Evolutionary conservation across 2,888 invertebrate species (phyloP).

Genomic region (Torymus texanus): DNA sequence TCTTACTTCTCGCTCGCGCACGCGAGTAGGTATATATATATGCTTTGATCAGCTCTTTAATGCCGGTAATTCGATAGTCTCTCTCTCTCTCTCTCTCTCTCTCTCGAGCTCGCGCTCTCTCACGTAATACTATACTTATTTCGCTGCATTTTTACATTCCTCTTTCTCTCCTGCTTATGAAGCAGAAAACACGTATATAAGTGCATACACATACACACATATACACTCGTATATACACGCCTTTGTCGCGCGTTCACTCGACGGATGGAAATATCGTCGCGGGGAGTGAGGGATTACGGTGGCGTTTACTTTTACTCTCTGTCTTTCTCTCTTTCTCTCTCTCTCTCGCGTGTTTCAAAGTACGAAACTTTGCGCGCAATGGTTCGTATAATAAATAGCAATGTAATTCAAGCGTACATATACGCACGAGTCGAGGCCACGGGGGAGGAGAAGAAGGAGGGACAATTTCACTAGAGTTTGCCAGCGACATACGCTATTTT

Average conservation of each 20-base stretch:
- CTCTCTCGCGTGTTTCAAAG: neutral
- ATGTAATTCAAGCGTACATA: constrained; percentile 10
- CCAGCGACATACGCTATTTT: too few species aligned
- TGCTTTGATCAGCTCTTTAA: constrained; percentile 22
- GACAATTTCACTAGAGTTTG: neutral
- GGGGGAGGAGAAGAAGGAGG: neutral
- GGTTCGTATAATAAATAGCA: constrained; percentile 12
- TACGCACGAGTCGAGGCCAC: neutral
- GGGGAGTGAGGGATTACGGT: neutral
- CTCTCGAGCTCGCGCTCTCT: neutral
- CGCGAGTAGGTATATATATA: neutral
- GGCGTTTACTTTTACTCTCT: neutral
- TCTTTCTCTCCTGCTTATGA: too few species aligned
- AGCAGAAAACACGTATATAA: too few species aligned
- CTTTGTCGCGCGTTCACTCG: neutral
- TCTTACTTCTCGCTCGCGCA: neutral
- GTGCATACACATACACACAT: too few species aligned
- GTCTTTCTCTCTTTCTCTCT: neutral
- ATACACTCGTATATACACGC: too few species aligned
- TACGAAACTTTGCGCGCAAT: neutral
- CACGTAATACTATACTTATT: constrained; percentile 40
- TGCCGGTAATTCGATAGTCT: constrained; percentile 36
- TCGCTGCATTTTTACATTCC: constrained; percentile 13
- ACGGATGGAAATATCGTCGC: constrained; percentile 1
- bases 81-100: neutral